phyloP scores from a whole-genome alignment of 1,140 invertebrate genomes.

The Teleopsis dalmanni region DNA sequence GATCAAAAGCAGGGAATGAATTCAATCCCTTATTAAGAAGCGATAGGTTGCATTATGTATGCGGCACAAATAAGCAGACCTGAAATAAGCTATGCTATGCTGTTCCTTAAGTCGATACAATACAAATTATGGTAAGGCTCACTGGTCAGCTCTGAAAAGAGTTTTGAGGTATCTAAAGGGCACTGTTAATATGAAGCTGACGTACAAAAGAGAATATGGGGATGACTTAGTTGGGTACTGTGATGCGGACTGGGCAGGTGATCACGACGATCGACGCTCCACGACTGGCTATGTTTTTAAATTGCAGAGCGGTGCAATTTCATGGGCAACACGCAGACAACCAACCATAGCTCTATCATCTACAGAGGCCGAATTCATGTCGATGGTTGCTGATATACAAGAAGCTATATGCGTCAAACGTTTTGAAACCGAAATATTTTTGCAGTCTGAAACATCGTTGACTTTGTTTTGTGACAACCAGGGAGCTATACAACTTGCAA shows the following conservation, averaged over 20 bases:
- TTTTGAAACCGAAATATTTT: neutral
- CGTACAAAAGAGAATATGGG: neutral
- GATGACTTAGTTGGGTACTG: conserved; percentile 11
- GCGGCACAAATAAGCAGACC: conserved; percentile 26
- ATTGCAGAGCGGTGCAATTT: neutral
- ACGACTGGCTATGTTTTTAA: conserved; percentile 32
- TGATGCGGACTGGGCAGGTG: conserved; percentile 18
- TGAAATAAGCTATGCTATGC: conserved; percentile 32
- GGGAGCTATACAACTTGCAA: conserved; percentile 1
- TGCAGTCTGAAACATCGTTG: neutral
- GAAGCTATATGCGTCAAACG: conserved; percentile 1
- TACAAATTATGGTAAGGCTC: conserved; percentile 13
- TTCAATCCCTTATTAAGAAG: conserved; percentile 17
- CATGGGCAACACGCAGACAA: conserved; percentile 6
- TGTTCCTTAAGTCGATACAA: conserved; percentile 21
- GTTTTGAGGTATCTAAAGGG: conserved; percentile 2
- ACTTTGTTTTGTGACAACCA: conserved; percentile 6
- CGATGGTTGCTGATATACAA: conserved; percentile 2
- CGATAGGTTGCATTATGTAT: conserved; percentile 38
- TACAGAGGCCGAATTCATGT: conserved; percentile 10
- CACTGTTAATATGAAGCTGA: neutral
- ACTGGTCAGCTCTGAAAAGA: neutral
- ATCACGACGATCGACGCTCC: conserved; percentile 19
- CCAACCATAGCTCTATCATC: conserved; percentile 6
- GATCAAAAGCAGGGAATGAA: conserved; percentile 10